These are phyloP conservation scores for Patella depressa DNA, from an alignment of 2,888 invertebrate genomes.

Conservation along the genomic window DNA sequence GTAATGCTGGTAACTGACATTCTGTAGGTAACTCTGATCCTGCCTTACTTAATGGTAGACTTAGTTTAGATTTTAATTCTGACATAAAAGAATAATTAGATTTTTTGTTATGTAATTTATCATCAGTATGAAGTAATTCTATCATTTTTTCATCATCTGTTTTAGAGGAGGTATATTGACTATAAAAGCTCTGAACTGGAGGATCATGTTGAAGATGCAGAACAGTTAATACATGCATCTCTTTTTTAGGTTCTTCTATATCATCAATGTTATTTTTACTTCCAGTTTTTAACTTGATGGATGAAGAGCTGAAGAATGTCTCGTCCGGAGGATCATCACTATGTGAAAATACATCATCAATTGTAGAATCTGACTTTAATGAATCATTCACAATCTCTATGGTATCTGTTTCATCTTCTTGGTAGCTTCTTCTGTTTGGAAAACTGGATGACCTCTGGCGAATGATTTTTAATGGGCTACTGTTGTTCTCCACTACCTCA, in stretches of 20 bases:
- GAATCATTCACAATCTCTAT: conserved; percentile 8
- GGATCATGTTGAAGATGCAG: conserved; percentile 47
- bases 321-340: neutral
- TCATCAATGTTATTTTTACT: neutral
- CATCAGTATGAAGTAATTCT: conserved; percentile 49
- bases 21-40: conserved; percentile 47
- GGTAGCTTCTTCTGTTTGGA: conserved; percentile 55
- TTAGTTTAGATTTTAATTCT: conserved; percentile 45
- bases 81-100: conserved; percentile 28
- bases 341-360: conserved; percentile 1
- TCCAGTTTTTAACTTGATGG: neutral
- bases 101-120: conserved; percentile 37
- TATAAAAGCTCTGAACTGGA: conserved; percentile 19
- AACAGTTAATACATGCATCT: conserved; percentile 52
- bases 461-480: conserved; percentile 31
- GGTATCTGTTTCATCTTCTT: conserved; percentile 30
- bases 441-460: conserved; percentile 62
- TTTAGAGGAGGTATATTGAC: conserved; percentile 45
- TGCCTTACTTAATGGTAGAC: conserved; percentile 35
- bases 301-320: neutral
- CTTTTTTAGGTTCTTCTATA: conserved; percentile 26
- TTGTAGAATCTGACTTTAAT: neutral
- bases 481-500: conserved; percentile 29
- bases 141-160: conserved; percentile 66
- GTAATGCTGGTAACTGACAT: conserved; percentile 51